Conservation (phyloP, 2,113 vertebrate species). For the Phyllopteryx taeniolatus region DNA sequence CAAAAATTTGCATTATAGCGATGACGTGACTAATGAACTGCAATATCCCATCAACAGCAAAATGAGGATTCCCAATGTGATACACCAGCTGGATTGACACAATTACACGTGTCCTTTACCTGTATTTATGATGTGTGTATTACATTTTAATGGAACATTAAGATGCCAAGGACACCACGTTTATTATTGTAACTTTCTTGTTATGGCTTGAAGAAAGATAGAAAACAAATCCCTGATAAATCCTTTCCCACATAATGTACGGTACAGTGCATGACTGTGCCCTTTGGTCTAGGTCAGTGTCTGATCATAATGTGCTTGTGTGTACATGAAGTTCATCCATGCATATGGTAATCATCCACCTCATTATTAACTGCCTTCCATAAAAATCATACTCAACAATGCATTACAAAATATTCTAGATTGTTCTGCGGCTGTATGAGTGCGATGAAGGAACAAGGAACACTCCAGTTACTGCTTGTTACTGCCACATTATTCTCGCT, state of each 20-base stretch:
- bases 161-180: background rate
- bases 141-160: background rate
- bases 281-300: conserved; percentile 17
- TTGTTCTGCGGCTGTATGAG: conserved; percentile 6
- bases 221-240: background rate
- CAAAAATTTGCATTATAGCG: too few species aligned
- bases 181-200: background rate
- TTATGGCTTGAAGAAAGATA: background rate
- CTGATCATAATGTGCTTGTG: background rate
- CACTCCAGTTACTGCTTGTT: conserved; percentile 37
- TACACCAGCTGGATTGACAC: too few species aligned
- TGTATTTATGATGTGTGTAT: background rate
- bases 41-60: too few species aligned
- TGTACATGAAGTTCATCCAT: background rate
- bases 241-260: background rate
- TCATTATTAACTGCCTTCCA: conserved; percentile 1
- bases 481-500: conserved; percentile 38
- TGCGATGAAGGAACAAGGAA: conserved; percentile 33
- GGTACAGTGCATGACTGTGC: conserved; percentile 22
- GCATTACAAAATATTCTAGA: background rate
- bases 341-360: background rate
- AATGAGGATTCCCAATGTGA: too few species aligned
- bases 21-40: too few species aligned
- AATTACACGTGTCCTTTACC: background rate
- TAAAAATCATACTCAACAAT: background rate